Base-by-base conservation (phyloP, 1,140 invertebrate genomes). In the Calycopis cecrops region DNA sequence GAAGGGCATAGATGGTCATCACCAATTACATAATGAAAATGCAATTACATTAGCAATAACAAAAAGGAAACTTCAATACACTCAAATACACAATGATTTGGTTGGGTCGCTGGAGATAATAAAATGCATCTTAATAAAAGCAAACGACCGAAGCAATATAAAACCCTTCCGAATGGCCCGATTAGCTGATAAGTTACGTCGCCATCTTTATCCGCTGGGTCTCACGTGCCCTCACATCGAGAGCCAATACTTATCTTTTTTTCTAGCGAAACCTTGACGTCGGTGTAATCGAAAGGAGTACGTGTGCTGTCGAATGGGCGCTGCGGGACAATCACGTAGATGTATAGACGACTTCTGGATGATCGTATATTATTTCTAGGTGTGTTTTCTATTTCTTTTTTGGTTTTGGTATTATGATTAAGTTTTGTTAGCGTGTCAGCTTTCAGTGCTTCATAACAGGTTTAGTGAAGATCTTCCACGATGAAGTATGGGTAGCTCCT, bases 161-260 rank as follows among this genome's bases (percentile, higher is more conserved):
- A 57, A 61, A 60, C 51, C 60, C 55, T 55, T 63, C 52, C 52
- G 57, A 59, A 69, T 58, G 58, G 64, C 63, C 59, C 66, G 61
- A 64, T 65, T 67, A 65, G 52, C 52, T 62, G 60, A 71, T 71
- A 73, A 76, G 63, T 74, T 76, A 78, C 68, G 67, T 65, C 53
- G 42, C 16, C 55, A 21, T 53, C 62, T 61, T 72, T 73, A 72
- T 73, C 63, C 66, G 42, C 21, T 11, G 60, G 63, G 62, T 68
- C 69, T 69, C 63, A 52, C 14, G 73, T 59, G 74, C 52, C 52
- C 57, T 57, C 54, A 61, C 61, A 67, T 79, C 75, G 73, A 62
- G 60, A 69, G 60, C 60, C 63, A 68, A 75, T 75, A 76, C 76
- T 75, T 75, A 75, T 79, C 76, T 75, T 69, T 76, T n/a, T 66